phyloP scores from a whole-genome alignment of 2,888 invertebrate species.

The Scaptomyza polygonia region DNA sequence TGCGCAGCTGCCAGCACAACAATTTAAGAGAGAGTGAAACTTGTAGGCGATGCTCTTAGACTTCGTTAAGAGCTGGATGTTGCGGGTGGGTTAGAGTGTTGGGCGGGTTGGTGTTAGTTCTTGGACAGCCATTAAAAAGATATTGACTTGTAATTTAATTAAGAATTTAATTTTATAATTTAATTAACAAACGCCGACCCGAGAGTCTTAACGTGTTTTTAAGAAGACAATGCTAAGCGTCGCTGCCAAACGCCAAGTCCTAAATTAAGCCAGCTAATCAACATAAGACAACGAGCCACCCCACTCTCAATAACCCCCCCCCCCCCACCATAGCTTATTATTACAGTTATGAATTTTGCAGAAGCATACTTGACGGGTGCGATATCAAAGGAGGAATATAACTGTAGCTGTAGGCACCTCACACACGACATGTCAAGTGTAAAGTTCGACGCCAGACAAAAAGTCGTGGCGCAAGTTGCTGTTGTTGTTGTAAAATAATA shows the following conservation, averaged over 20 bases:
- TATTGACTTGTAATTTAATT: slow-evolving; percentile 59
- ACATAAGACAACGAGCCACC: slow-evolving; percentile 17
- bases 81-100: not conserved
- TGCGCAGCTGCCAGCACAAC: slow-evolving; percentile 18
- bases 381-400: too few relatives aligned
- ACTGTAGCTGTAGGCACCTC: slow-evolving; percentile 1
- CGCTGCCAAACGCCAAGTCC: slow-evolving; percentile 5
- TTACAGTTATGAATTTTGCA: slow-evolving; percentile 44
- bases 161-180: slow-evolving; percentile 52
- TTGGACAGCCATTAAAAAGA: slow-evolving; percentile 28
- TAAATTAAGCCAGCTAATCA: slow-evolving; percentile 39
- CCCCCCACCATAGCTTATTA: not conserved
- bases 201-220: slow-evolving; percentile 23
- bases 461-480: slow-evolving; percentile 20
- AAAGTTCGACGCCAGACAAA: slow-evolving; percentile 36
- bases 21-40: slow-evolving; percentile 18
- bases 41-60: slow-evolving; percentile 26
- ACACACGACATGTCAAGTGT: slow-evolving; percentile 38
- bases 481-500: slow-evolving; percentile 5
- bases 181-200: slow-evolving; percentile 40
- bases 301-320: too few relatives aligned
- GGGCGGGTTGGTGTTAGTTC: not conserved
- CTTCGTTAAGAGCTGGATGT: slow-evolving; percentile 13
- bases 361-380: slow-evolving; percentile 22
- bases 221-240: not conserved